Conservation (phyloP, 92 coral and sea anemone species). For the Isaurus tuberculatus region DNA sequence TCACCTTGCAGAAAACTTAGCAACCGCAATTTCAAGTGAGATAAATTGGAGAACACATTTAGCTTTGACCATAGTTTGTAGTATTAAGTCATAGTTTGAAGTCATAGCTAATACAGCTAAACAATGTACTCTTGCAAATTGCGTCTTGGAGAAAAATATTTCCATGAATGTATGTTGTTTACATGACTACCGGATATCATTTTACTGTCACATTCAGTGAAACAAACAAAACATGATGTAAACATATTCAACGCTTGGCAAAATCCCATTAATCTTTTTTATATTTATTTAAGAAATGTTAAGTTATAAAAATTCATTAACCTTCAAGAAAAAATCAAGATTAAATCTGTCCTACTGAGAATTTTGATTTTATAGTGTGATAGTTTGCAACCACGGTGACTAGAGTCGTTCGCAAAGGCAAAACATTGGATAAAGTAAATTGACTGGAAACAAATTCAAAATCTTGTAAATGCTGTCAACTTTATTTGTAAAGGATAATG, state of each 20-base stretch:
- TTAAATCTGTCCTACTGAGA: background rate
- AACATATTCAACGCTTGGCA: background rate
- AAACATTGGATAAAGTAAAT: background rate
- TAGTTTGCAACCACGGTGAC: conserved; percentile 8
- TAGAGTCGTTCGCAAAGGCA: background rate
- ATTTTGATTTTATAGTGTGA: background rate
- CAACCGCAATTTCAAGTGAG: background rate
- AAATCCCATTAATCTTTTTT: background rate
- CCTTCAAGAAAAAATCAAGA: background rate
- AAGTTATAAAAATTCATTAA: background rate
- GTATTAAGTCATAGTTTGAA: too few relatives aligned
- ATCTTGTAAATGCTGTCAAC: conserved; percentile 17
- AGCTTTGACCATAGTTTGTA: background rate
- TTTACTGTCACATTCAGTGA: background rate
- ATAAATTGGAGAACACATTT: background rate
- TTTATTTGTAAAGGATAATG: conserved; percentile 20
- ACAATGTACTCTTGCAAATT: conserved; percentile 3
- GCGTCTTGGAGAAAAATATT: background rate
- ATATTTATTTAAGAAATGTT: conserved; percentile 9
- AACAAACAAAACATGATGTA: background rate
- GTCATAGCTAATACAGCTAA: background rate
- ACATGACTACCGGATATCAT: conserved; percentile 20
- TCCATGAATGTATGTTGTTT: background rate
- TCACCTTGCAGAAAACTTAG: background rate
- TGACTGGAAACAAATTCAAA: conserved; percentile 7